Evolutionary conservation across 2,888 invertebrate genomes (phyloP), one percentile per base, ranked within the genome.

Genomic region (Tiliacea aurago): DNA sequence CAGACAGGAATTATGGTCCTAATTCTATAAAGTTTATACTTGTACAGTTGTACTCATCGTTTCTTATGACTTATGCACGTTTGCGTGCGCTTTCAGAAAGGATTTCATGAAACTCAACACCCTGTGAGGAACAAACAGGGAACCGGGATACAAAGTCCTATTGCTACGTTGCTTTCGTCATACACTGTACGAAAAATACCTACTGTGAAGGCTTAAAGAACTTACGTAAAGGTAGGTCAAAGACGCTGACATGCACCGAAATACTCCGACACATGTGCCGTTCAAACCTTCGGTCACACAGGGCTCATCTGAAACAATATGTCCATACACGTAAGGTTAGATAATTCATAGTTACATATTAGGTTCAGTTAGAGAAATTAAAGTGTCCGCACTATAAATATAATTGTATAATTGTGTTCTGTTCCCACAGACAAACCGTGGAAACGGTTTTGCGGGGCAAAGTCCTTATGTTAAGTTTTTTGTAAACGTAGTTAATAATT

Each of bases 181-280:
- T 7, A 45, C 9, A 20, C 18, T 4, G 18, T 9, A 9, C 28
- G 5, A 9, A 47, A 47, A 63, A 7, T 47, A 43, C 20, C 13
- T 41, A 51, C 43, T 43, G 10, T 9, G 4, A 13, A 20, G 5
- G 15, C 33, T 10, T 28, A n/a, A 23, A 23, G 4, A 43, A 74
- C 79, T 75, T 70, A 80, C 79, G 59, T 75, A 80, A 11, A 75
- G 41, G 41, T 75, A 67, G 9, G 20, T 61, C 53, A 70, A 15
- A 0, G 75, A 45, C 6, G 79, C 79, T 9, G 79, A 56, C 11
- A 0, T 0, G 37, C 79, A 80, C 10, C 41, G 56, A 51, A 63
- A 75, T 64, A 80, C n/a, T 33, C 53, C 62, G 4, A 70, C 64
- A 33, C 79, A 80, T 0, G 79, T 80, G 28, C 79, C 79, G 55